Percentiles rank a stretch among this genome's conserved stretches.
These are phyloP conservation scores for Calypte anna DNA, from an alignment of 2,113 vertebrate genomes.

Conservation along the genomic window DNA sequence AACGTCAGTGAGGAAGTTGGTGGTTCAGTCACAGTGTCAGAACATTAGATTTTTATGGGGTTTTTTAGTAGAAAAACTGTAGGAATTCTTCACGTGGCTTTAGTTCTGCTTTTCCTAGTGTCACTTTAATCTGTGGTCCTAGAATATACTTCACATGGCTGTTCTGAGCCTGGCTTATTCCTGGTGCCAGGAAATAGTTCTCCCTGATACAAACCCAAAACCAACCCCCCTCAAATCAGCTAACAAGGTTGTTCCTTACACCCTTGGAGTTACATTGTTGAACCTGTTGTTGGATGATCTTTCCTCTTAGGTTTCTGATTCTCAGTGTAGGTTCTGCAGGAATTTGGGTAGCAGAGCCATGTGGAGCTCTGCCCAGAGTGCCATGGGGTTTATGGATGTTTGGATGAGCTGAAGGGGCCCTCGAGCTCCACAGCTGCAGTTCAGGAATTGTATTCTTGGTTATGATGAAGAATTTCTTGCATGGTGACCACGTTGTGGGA, in stretches of 20 bases:
- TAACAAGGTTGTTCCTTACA: background rate
- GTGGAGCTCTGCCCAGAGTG: background rate
- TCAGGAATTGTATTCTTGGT: background rate
- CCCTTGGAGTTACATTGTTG: background rate
- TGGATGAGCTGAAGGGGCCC: background rate
- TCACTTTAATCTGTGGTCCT: background rate
- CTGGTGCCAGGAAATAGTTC: background rate
- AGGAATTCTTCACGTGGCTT: background rate
- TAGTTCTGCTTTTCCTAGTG: background rate
- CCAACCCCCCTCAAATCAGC: background rate
- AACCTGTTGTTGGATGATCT: background rate
- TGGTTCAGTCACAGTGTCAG: fast-evolving
- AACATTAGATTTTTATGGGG: background rate
- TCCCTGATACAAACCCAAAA: background rate
- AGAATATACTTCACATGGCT: background rate
- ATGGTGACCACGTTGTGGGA: background rate
- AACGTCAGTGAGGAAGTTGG: fast-evolving
- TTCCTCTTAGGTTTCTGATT: background rate
- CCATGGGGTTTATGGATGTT: fast-evolving
- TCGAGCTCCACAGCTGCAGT: background rate
- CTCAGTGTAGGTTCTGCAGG: background rate
- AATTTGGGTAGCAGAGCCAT: background rate
- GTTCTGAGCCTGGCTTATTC: background rate
- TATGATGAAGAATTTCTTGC: background rate
- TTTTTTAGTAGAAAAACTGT: background rate